Percentiles rank a stretch among this genome's conserved stretches.
These are phyloP conservation scores for Leucophenga montana DNA, from an alignment of 2,888 invertebrate species.

Conservation along the genomic window DNA sequence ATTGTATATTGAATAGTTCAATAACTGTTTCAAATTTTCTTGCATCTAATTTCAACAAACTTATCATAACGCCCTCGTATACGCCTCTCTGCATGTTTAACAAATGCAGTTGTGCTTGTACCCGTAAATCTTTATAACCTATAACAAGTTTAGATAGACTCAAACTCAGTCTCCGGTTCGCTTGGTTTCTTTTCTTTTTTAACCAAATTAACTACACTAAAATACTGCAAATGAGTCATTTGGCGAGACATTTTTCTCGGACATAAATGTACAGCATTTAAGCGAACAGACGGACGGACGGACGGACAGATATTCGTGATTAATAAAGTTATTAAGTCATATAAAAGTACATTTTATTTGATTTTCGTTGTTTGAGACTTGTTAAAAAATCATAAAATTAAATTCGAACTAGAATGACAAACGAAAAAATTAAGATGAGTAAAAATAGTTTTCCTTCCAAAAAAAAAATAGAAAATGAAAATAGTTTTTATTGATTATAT, in stretches of 20 bases:
- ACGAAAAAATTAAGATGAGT: neutral
- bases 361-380: conserved; percentile 46
- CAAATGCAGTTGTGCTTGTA: neutral
- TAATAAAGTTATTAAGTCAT: conserved; percentile 63
- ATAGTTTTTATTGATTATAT: neutral
- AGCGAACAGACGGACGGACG: neutral
- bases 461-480: no score
- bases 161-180: neutral
- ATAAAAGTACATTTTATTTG: conserved; percentile 54
- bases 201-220: conserved; percentile 6
- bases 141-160: conserved; percentile 11
- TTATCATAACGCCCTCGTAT: no score
- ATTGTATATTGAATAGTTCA: no score
- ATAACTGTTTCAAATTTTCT: no score
- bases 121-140: conserved; percentile 1
- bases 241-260: conserved; percentile 15
- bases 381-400: conserved; percentile 63
- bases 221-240: conserved; percentile 20
- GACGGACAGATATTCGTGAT: neutral
- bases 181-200: neutral
- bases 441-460: no score
- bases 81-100: no score
- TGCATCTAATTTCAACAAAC: no score
- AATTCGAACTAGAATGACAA: conserved; percentile 46
- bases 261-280: no score